Evolutionary conservation across 2,888 invertebrate species (phyloP), one percentile per base, ranked within the genome.

Genomic region (Matsumyia berberina): DNA sequence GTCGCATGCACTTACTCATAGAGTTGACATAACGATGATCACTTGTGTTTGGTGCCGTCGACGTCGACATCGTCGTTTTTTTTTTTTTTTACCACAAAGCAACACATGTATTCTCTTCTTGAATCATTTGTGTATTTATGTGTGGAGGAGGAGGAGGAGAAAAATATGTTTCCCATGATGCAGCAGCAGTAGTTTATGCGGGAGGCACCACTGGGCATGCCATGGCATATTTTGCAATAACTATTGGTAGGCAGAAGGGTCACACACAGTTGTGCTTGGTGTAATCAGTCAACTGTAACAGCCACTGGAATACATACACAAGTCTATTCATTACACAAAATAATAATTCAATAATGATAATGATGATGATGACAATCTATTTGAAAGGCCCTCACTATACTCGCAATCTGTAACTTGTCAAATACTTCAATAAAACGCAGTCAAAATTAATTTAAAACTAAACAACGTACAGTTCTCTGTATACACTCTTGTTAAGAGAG

Each of bases 221-320:
- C 15, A 46, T 19, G 39, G 15, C 58, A 74, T 64, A 24, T 24
- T 24, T 79, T 57, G 73, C 83, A 83, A 78, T 62, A 49, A 35
- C 69, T 64, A 55, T 69, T 81, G 53, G 33, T 42, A 46, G 42
- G 57, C 17, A 58, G 37, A 74, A 69, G 82, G 66, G 77, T 82
- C 82, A 82, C 51, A 70, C 33, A 24, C 6, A 19, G 33, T 44
- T 15, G 44, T 44, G 44, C 7, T 53, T 44, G 72, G 55, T 66
- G 66, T 79, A 83, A 85, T 86, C 86, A 86, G 79, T 86, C 86
- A 86, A 85, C 86, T 79, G 67, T 83, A 79, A 86, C 86, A 78
- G 53, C 9, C 83, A 69, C 64, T 39, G 29, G 9, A n/a, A 46
- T 58, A 29, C 11, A 24, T 57, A 31, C 44, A 42, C 55, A 53